phyloP scores from a whole-genome alignment of 2,888 invertebrate genomes.

The Parthenolecanium corni region DNA sequence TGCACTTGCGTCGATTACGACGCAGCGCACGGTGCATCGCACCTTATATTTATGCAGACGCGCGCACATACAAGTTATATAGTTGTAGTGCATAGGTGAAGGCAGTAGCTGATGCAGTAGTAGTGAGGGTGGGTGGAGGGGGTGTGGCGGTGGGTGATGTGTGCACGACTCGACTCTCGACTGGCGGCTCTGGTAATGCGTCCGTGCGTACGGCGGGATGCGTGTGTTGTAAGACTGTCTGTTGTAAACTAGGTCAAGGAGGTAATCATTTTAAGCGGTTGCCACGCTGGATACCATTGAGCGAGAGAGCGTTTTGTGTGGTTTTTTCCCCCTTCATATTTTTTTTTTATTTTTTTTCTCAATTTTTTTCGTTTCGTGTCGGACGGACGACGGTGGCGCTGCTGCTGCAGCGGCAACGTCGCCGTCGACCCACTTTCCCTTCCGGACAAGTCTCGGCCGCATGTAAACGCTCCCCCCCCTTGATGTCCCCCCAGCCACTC shows the following conservation, averaged over 20 bases:
- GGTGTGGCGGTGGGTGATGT: background rate
- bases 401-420: conserved; percentile 28
- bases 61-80: too few species aligned
- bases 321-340: too few species aligned
- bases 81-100: too few species aligned
- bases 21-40: too few species aligned
- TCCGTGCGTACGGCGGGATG: conserved; percentile 22
- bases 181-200: conserved; percentile 1
- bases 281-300: conserved; percentile 27
- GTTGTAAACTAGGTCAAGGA: conserved; percentile 30
- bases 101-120: too few species aligned
- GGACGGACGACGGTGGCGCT: background rate
- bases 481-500: too few species aligned
- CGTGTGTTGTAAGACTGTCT: conserved; percentile 29
- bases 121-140: background rate
- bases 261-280: conserved; percentile 29
- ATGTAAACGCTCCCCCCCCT: too few species aligned
- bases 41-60: too few species aligned
- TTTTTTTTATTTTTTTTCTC: too few species aligned
- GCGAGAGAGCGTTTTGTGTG: too few species aligned
- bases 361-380: conserved; percentile 11
- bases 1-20: too few species aligned
- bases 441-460: conserved; percentile 29
- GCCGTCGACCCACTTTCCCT: conserved; percentile 32
- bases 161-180: background rate